Conservation (phyloP, 2,888 invertebrate species). For the Phortica magna region DNA sequence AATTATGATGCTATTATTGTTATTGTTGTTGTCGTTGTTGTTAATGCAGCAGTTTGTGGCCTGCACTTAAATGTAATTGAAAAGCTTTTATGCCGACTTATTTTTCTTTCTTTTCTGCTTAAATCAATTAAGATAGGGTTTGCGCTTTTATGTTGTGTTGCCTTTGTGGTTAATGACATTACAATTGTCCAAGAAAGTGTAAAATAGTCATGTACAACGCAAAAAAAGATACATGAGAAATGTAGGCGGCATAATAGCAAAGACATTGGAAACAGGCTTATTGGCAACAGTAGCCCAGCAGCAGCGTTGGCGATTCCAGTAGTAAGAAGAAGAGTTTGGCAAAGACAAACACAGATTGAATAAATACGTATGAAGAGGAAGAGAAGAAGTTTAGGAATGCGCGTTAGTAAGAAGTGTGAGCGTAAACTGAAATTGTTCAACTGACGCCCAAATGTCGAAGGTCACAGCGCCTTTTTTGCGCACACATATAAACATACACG, state of each 20-base stretch:
- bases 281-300: no score
- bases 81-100: neutral
- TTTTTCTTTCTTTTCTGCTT: neutral
- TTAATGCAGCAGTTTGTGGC: neutral
- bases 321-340: neutral
- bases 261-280: no score
- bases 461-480: constrained; percentile 18
- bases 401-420: no score
- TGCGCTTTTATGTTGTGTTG: no score
- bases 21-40: neutral
- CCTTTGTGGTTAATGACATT: no score
- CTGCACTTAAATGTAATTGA: neutral
- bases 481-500: neutral
- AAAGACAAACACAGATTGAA: neutral
- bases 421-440: constrained; percentile 5
- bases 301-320: no score
- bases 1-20: neutral
- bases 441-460: constrained; percentile 34
- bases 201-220: no score
- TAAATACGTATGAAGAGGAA: neutral
- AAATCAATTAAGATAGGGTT: constrained; percentile 2
- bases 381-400: neutral
- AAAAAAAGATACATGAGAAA: no score
- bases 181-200: no score
- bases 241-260: no score